Evolutionary conservation across 2,888 invertebrate species (phyloP).

Genomic region (Yponomeuta sedellus): DNA sequence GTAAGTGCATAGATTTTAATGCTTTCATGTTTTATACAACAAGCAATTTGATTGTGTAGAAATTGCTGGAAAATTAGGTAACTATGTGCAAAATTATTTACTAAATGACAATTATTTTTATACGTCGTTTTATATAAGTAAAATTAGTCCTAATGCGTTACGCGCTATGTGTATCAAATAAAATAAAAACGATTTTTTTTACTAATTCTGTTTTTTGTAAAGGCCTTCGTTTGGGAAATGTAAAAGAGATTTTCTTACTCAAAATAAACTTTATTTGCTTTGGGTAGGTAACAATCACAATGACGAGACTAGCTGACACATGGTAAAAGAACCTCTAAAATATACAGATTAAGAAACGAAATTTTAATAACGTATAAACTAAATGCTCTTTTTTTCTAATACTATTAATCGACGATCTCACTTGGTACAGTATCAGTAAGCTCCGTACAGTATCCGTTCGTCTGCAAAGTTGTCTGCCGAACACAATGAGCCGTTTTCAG

Average conservation of each 20-base stretch:
- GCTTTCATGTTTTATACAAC: background rate
- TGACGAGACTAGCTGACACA: background rate
- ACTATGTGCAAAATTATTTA: background rate
- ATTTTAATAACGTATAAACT: too few species aligned
- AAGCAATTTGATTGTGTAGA: constrained; percentile 27
- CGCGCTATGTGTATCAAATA: background rate
- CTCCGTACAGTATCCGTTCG: too few species aligned
- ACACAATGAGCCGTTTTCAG: too few species aligned
- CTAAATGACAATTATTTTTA: constrained; percentile 39
- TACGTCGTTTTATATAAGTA: constrained; percentile 35
- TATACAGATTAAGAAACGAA: background rate
- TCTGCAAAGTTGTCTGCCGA: too few species aligned
- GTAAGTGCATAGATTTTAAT: background rate
- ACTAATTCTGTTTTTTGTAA: background rate
- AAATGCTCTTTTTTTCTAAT: too few species aligned
- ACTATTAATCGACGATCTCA: too few species aligned
- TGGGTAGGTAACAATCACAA: background rate
- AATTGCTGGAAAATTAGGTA: constrained; percentile 24
- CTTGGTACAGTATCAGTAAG: too few species aligned
- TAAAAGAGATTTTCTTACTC: background rate
- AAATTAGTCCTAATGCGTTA: background rate
- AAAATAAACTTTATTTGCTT: background rate
- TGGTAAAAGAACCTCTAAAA: background rate
- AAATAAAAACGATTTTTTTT: constrained; percentile 2
- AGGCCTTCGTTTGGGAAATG: background rate